A percentile compares a stretch with the other conserved stretches of the same genome.
Conservation (phyloP, 2,113 vertebrate species). For the Actinemys pallida region DNA sequence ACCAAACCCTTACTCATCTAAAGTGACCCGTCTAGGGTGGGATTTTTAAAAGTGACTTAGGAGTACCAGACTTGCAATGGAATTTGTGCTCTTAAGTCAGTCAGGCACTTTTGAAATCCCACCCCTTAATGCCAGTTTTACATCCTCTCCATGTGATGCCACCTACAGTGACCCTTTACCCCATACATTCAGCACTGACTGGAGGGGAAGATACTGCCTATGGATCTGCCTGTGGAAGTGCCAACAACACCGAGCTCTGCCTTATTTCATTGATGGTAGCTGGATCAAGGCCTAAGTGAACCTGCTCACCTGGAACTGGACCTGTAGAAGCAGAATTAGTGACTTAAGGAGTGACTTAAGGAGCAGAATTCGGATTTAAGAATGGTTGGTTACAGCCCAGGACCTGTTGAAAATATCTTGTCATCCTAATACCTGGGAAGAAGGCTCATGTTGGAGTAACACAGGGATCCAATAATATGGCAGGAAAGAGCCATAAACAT, state of each 20-base stretch:
- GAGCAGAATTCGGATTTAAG: not conserved
- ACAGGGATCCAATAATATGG: not conserved
- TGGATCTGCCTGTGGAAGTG: conserved; percentile 24
- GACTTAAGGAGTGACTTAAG: conserved; percentile 15
- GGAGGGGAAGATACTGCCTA: not conserved
- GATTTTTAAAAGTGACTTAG: not conserved
- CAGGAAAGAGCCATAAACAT: not conserved
- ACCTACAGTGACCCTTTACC: not conserved
- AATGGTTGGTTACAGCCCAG: not conserved
- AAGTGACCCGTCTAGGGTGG: not conserved
- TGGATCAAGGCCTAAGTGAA: not conserved
- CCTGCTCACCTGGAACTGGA: not conserved
- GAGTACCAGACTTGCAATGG: not conserved
- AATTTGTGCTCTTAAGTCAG: not conserved
- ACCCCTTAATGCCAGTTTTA: not conserved
- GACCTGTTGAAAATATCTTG: conserved; percentile 18
- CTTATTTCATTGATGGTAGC: conserved; percentile 40
- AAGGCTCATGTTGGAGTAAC: not conserved
- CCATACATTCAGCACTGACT: not conserved
- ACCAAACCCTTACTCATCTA: not conserved
- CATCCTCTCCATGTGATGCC: conserved; percentile 10
- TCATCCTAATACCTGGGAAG: not conserved
- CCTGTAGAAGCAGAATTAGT: conserved; percentile 23
- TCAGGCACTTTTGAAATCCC: not conserved
- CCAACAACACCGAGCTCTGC: conserved; percentile 9